These are phyloP conservation scores for Dascyllus trimaculatus DNA, from an alignment of 2,113 vertebrate genomes.

Conservation along the genomic window DNA sequence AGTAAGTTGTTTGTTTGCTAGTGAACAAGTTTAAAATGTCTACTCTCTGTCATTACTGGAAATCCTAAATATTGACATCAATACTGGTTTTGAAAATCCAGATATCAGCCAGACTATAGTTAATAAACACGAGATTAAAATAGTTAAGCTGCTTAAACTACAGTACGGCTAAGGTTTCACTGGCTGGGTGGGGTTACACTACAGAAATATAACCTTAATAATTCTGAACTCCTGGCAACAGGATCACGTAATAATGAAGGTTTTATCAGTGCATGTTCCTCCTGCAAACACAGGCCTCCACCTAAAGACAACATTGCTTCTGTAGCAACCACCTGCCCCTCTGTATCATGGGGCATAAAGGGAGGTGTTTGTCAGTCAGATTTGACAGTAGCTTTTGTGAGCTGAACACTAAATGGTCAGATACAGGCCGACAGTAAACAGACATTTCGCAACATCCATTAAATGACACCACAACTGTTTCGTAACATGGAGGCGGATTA, in stretches of 20 bases:
- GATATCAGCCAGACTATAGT: too few relatives aligned
- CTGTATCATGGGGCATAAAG: not conserved
- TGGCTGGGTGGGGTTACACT: accelerated
- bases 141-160: too few relatives aligned
- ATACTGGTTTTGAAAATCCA: too few relatives aligned
- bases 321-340: slow-evolving; percentile 11
- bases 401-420: not conserved
- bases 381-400: not conserved
- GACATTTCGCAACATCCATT: not conserved
- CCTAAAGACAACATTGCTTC: slow-evolving; percentile 54
- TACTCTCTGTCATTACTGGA: too few relatives aligned
- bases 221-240: not conserved
- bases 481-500: not conserved
- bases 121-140: too few relatives aligned
- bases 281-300: slow-evolving; percentile 26
- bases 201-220: not conserved
- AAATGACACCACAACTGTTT: not conserved
- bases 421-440: not conserved
- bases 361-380: slow-evolving; percentile 8
- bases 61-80: too few relatives aligned
- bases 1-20: too few relatives aligned
- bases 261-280: slow-evolving; percentile 44
- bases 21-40: too few relatives aligned
- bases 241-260: not conserved
- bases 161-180: not conserved